Base-by-base conservation (phyloP, 1,140 invertebrate genomes). In the Penaeus vannamei region DNA sequence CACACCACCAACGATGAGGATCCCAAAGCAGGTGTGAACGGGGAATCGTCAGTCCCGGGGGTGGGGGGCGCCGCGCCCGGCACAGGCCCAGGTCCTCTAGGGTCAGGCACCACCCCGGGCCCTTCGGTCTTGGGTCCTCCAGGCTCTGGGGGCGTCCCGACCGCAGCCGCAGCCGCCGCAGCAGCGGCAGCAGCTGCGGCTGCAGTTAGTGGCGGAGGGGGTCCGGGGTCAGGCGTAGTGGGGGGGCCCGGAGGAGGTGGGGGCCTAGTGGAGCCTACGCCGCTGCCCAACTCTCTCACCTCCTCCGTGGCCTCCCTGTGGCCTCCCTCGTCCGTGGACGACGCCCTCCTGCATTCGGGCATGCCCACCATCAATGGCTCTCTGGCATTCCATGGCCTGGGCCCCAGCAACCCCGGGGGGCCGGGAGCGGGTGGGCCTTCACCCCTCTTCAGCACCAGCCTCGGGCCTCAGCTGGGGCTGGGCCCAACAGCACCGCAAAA, bases 311-410 rank as follows among this genome's bases (percentile, higher is more conserved):
- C 89, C 61, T 90, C 89, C 80, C 85, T 90, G 26, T 90, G 85
- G 89, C 84, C 85, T 17, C 85, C 89, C 83, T 84, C 88, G 84
- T 86, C 84, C 80, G 89, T 90, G 36, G 89, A 86, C 32, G 89
- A 86, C 46, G 26, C 89, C 61, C 89, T 90, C 53, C 66, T 90
- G 36, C 89, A 90, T 32, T 84, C 89, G 12, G 89, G 80, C 29
- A 90, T 90, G 85, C 85, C 89, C 61, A 42, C 89, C 64, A 90
- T 90, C 79, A 90, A 90, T 59, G 89, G 89, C 29, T 90, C 89
- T 59, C 36, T 90, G 66, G 62, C 89, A 79, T 90, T 87, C 72
- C 84, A 69, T 84, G 79, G 81, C 32, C 60, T 90, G 61, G 89
- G 89, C 59, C 89, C 85, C n/a, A 86, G 81, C 60, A 86, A 62